Evolutionary conservation across 1,140 invertebrate genomes (phyloP), one percentile per base, ranked within the genome.

Genomic region (Cherax destructor): DNA sequence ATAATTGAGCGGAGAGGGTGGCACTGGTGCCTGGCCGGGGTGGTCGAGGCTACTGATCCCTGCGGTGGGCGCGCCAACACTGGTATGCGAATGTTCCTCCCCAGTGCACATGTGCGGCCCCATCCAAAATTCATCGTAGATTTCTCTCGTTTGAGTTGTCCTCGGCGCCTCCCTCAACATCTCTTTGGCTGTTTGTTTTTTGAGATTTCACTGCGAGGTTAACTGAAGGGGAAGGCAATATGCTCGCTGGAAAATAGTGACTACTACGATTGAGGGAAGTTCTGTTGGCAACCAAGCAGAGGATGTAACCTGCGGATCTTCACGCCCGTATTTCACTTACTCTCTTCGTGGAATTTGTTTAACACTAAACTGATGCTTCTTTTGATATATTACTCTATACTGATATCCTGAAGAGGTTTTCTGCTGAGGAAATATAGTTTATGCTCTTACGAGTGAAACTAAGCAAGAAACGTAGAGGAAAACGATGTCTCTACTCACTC

Each of bases 11-110:
- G 6, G 49, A 78, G 49, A 7, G 21, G 24, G 61, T 65, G 87
- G 49, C 30, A 65, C 41, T 72, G 21, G 56, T 81, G 61, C 24
- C 65, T 11, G 79, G 65, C 13, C 87, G 50, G 56, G 21, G 78
- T 83, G 65, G 77, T 59, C 76, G 61, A 30, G 79, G 61, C 59
- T 88, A 88, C 87, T 88, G 87, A 88, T 88, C 87, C 21, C 79
- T 81, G 87, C 76, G 78, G 87, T 88, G 87, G 87, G 87, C 87
- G 80, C 87, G 87, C 87, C 87, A 83, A 81, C 87, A 88, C 56
- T 88, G 87, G 87, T 83, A 88, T 88, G 87, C 87, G 87, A 88
- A 72, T 88, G 78, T 81, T 83, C 65, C 5, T 50, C 7, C 5
- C 18, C 24, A 74, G 30, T 59, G 87, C 87, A 59, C 87, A 88